Conservation (phyloP, 92 coral and sea anemone species). For the Pocillopora grandis region DNA sequence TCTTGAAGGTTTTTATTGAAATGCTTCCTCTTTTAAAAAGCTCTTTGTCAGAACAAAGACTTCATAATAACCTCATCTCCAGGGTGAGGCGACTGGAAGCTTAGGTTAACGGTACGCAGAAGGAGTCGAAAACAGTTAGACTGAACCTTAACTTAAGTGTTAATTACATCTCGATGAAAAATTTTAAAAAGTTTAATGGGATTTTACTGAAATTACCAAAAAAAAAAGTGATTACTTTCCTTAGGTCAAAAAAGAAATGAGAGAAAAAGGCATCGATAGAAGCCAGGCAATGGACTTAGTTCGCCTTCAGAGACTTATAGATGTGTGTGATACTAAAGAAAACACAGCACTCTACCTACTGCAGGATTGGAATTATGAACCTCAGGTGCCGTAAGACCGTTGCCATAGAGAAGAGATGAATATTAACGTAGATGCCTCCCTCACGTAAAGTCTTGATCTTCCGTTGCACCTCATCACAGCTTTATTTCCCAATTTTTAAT, state of each 20-base stretch:
- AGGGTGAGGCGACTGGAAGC: neutral
- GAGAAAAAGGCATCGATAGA: constrained; percentile 29
- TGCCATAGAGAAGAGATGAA: too few relatives aligned
- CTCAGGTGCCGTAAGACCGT: constrained; percentile 33
- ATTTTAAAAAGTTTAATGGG: too few relatives aligned
- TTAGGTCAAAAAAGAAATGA: constrained; percentile 36
- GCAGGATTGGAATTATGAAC: constrained; percentile 59
- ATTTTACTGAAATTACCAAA: too few relatives aligned
- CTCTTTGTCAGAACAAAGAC: neutral
- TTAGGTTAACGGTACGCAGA: neutral
- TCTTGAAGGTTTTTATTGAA: too few relatives aligned
- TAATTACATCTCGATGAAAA: too few relatives aligned
- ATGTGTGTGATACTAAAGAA: constrained; percentile 27
- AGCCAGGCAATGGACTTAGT: constrained; percentile 35
- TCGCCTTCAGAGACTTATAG: constrained; percentile 28
- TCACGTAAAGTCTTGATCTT: too few relatives aligned
- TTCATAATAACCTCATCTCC: neutral
- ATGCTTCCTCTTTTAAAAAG: neutral
- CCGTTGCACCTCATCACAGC: too few relatives aligned
- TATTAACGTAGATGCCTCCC: too few relatives aligned
- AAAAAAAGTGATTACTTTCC: neutral
- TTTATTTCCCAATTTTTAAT: too few relatives aligned
- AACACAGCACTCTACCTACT: constrained; percentile 46
- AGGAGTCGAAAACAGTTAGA: too few relatives aligned
- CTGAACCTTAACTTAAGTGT: too few relatives aligned